phyloP scores from a whole-genome alignment of 35 echinoderm and acorn worm species.

The Heliocidaris tuberculata region DNA sequence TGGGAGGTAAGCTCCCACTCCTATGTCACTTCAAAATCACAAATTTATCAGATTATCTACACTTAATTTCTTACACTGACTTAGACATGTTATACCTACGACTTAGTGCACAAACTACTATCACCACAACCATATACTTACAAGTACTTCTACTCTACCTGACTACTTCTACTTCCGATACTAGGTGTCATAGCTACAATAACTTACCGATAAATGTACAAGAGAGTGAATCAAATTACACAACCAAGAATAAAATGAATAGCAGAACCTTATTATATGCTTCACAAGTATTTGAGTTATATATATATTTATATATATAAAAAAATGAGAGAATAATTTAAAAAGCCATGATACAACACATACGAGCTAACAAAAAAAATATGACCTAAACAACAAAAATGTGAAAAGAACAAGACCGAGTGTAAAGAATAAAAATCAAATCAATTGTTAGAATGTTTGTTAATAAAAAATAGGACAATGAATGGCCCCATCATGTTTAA shows the following conservation, averaged over 20 bases:
- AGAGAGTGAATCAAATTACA: constrained; percentile 45
- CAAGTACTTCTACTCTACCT: constrained; percentile 21
- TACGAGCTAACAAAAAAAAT: background rate
- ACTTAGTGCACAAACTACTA: constrained; percentile 43
- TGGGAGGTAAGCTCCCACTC: background rate
- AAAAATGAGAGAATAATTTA: constrained; percentile 42
- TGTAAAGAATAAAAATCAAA: constrained; percentile 13
- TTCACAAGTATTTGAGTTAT: constrained; percentile 26
- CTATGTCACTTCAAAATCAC: constrained; percentile 50
- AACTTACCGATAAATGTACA: constrained; percentile 51
- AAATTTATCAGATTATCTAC: constrained; percentile 43
- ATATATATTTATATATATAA: constrained; percentile 19
- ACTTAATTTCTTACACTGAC: constrained; percentile 44
- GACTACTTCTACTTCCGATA: constrained; percentile 13
- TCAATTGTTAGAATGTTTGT: background rate
- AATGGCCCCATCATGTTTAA: constrained; percentile 37
- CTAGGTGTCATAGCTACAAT: constrained; percentile 46
- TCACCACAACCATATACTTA: constrained; percentile 40
- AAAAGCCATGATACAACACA: constrained; percentile 15
- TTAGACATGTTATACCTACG: constrained; percentile 8
- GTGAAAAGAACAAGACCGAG: constrained; percentile 20
- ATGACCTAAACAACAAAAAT: constrained; percentile 6
- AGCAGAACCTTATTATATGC: constrained; percentile 38
- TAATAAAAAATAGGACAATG: constrained; percentile 34
- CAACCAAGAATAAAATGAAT: constrained; percentile 50